Conservation (phyloP, 1,140 invertebrate genomes). For the Globodera rostochiensis region DNA sequence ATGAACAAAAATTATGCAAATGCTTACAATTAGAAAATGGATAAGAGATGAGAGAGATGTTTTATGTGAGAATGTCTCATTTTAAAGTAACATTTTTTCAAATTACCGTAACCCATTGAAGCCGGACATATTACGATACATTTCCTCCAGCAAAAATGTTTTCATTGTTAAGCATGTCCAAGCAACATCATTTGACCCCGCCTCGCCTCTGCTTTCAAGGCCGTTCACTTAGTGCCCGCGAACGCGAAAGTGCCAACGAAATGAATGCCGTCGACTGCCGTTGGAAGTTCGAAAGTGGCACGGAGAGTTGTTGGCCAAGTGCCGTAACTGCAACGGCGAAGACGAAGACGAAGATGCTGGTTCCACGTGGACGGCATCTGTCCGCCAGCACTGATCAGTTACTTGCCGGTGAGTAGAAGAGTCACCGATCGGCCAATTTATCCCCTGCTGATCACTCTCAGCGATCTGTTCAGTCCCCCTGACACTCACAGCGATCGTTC, state of each 20-base stretch:
- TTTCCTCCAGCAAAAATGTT: not conserved
- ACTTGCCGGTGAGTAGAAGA: not conserved
- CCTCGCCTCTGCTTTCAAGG: not conserved
- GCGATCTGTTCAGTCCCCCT: no score
- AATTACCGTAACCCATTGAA: no score
- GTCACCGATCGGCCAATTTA: no score
- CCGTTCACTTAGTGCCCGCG: not conserved
- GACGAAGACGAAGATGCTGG: not conserved
- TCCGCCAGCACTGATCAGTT: constrained; percentile 3
- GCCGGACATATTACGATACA: no score
- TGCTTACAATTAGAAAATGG: no score
- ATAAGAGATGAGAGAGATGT: no score
- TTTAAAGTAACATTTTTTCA: no score
- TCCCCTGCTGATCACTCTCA: no score
- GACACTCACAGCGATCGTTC: no score
- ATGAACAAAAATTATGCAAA: no score
- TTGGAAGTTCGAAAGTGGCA: not conserved
- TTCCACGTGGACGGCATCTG: not conserved
- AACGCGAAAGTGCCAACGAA: not conserved
- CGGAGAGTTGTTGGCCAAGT: no score
- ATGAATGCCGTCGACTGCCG: not conserved
- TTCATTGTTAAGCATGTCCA: not conserved
- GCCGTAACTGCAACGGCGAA: not conserved
- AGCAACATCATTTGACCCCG: not conserved
- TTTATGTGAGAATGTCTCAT: no score